Evolutionary conservation across 2,113 vertebrate genomes (phyloP).

Genomic region (Urocynchramus pylzowi): DNA sequence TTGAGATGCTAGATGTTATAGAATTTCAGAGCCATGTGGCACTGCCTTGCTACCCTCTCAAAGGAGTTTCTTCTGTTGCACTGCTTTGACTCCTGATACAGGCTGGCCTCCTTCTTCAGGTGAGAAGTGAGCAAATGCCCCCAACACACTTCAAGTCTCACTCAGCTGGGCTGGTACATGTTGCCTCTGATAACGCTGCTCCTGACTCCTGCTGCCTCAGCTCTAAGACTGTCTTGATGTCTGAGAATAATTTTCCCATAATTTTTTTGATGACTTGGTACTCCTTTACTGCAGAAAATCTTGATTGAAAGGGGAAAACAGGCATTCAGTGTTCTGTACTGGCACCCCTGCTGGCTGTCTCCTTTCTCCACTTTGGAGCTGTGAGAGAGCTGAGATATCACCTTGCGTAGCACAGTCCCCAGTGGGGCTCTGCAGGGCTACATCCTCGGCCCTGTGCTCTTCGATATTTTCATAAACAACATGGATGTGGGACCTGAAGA

Average conservation of each 20-base stretch:
- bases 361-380: background rate
- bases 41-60: background rate
- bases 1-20: slow-evolving; percentile 5
- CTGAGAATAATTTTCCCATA: background rate
- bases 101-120: background rate
- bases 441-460: background rate
- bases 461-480: background rate
- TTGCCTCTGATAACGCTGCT: background rate
- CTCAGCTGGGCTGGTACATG: background rate
- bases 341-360: background rate
- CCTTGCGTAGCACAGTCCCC: fast-evolving
- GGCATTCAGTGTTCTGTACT: background rate
- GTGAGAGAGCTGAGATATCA: background rate
- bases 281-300: background rate
- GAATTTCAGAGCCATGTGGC: slow-evolving; percentile 14
- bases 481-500: background rate
- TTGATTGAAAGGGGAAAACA: background rate
- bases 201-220: background rate
- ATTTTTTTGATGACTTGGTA: background rate
- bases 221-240: background rate
- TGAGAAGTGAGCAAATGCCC: background rate
- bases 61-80: background rate
- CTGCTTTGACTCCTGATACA: background rate
- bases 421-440: background rate
- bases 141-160: background rate